These are phyloP conservation scores for Lepilemur ruficaudatus DNA, from an alignment of 2,797 vertebrate genomes.

Conservation along the genomic window DNA sequence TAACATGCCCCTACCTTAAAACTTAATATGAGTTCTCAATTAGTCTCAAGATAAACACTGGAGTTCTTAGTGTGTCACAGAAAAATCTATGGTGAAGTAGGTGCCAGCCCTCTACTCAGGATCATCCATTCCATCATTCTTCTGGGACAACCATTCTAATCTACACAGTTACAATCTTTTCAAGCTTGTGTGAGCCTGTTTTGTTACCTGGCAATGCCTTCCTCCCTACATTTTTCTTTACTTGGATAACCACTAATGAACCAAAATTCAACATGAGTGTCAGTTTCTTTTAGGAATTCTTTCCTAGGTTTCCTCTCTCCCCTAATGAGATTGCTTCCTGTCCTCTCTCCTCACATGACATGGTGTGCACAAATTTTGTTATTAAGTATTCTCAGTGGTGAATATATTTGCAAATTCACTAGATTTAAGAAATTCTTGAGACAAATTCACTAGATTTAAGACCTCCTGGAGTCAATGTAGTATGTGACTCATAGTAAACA, in stretches of 20 bases:
- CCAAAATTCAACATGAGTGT: background rate
- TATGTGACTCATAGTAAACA: background rate
- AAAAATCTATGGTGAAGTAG: background rate
- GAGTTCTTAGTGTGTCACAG: background rate
- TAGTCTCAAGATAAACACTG: background rate
- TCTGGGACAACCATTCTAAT: background rate
- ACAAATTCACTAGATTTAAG: background rate
- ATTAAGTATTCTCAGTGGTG: background rate
- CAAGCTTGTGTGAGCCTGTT: background rate
- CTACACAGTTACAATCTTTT: background rate
- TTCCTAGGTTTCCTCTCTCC: background rate
- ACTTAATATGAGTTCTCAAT: background rate
- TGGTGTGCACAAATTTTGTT: background rate
- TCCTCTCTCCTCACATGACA: background rate
- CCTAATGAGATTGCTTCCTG: background rate
- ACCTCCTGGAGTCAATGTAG: background rate
- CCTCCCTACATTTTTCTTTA: background rate
- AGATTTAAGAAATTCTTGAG: background rate
- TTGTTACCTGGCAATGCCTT: background rate
- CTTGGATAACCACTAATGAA: background rate
- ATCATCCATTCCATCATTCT: background rate
- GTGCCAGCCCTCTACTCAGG: background rate
- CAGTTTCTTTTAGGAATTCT: background rate
- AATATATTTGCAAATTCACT: background rate
- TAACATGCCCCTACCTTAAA: background rate